Evolutionary conservation across 2,888 invertebrate genomes (phyloP), one percentile per base, ranked within the genome.

Genomic region (Euproctis similis): DNA sequence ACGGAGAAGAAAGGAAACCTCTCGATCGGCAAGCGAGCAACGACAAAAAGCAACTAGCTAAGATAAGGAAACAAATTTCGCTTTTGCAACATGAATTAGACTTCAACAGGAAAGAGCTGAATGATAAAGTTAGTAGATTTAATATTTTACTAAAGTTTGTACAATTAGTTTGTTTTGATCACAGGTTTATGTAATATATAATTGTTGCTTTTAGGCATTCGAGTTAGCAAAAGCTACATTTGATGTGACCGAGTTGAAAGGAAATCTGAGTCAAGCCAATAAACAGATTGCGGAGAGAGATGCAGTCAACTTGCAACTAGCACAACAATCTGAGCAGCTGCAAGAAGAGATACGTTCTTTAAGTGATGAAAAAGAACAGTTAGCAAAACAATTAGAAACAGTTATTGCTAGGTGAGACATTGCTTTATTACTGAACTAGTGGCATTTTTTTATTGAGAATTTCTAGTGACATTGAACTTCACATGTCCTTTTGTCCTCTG

Each of bases 11-110:
- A 3, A 86, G 82, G 45, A 82, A 73, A 1, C 81, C 86, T 7
- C 31, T 54, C 1, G 72, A 72, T 37, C 48, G 75, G 41, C 87
- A 85, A 31, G 86, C 88, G 24, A 82, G 72, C 13, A 87, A 76
- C 4, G 89, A 89, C 40, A 81, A 87, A 33, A 82, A 87, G 12
- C 89, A 89, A 39, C 48, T 90, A 5, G 82, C 82, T 1, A 87
- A 82, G 50, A 87, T 82, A 11, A 65, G 72, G 42, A 75, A 76
- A 51, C 82, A 70, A 62, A 78, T 64, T 40, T 80, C 64, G 11
- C 52, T 60, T 50, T 63, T 85, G 44, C 84, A 84, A 34, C 77
- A 77, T 30, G 82, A 85, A 37, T 49, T 85, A 21, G 80, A 81
- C 43, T 80, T 76, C 31, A 76, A 80, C 42, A 77, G 74, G 57